Conservation (phyloP, 2,797 vertebrate species). For the Urocyon cinereoargenteus region DNA sequence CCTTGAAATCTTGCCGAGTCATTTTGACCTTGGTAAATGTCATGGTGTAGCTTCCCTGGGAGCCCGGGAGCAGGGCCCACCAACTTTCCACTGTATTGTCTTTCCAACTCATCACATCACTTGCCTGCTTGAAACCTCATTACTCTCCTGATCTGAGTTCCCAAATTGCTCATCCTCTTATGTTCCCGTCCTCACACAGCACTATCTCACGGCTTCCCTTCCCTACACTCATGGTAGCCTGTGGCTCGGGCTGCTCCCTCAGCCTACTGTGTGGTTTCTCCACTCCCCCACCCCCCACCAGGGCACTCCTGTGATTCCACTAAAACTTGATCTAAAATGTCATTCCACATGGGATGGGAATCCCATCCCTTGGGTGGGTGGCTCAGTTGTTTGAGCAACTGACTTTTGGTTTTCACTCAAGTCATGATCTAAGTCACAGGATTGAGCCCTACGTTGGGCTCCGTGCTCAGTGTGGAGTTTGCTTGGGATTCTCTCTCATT, state of each 20-base stretch:
- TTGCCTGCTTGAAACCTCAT: not conserved
- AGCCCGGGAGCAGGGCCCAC: not conserved
- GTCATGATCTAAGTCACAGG: not conserved
- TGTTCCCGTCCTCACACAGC: not conserved
- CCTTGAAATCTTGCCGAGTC: not conserved
- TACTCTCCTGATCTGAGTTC: not conserved
- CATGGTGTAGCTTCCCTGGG: not conserved
- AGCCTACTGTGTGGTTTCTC: not conserved
- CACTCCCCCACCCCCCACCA: not conserved
- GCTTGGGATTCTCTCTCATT: not conserved
- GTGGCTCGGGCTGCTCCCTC: fast-evolving
- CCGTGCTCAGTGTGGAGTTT: not conserved
- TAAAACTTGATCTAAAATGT: not conserved
- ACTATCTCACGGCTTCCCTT: not conserved
- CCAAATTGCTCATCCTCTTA: not conserved
- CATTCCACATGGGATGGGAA: not conserved
- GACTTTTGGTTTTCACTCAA: not conserved
- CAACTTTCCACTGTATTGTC: not conserved
- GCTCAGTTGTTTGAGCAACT: not conserved
- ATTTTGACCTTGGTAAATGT: not conserved
- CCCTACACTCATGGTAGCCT: not conserved
- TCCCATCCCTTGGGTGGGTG: too few relatives aligned
- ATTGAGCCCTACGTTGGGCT: not conserved
- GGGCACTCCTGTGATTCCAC: not conserved
- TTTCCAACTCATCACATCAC: not conserved